Evolutionary conservation across 2,888 invertebrate species (phyloP), one percentile per base, ranked within the genome.

Genomic region (Thereva nobilitata): DNA sequence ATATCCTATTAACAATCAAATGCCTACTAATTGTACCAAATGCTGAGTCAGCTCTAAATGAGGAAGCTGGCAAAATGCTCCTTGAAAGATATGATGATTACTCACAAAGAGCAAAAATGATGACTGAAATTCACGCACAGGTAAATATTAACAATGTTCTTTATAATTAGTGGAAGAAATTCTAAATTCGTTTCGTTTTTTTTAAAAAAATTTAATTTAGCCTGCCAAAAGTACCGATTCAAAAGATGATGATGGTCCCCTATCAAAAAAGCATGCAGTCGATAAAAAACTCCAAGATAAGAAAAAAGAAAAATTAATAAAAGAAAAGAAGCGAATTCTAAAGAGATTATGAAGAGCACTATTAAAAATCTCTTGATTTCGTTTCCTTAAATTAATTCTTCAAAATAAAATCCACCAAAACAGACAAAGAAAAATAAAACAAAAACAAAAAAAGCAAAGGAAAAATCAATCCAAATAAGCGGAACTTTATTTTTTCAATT

Each of bases 1-100:
- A 97, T 82, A 92, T 96, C 82, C 85, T 97, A 78, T 83, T 95
- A 81, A 93, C 96, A 70, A 89, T 97, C 70, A 93, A 93, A 84
- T 97, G 97, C 85, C 87, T 97, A 79, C 86, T 97, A 73, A 97
- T 97, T 82, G 95, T 95, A 79, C 97, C 97, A 78, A 97, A 97
- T 86, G 90, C 96, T 5, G 97, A 97, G 83, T 97, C 96, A 67
- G 97, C 97, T 73, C 86, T 97, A 74, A 97, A 97, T 81, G 97
- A 96, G 79, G 97, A 97, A 82, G 97, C 97, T 66, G 97, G 96
- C 12, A 95, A 94, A 82, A 84, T 97, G 79, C 84, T 97, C 72
- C 84, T 95, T 74, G 95, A 95, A 83, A 90, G 90, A 76, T 97
- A 97, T 81, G 92, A 93, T 79, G 93, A 93, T 81, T 97, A 97